Base-by-base conservation (phyloP, 1,140 invertebrate species). In the Eriocheir sinensis region DNA sequence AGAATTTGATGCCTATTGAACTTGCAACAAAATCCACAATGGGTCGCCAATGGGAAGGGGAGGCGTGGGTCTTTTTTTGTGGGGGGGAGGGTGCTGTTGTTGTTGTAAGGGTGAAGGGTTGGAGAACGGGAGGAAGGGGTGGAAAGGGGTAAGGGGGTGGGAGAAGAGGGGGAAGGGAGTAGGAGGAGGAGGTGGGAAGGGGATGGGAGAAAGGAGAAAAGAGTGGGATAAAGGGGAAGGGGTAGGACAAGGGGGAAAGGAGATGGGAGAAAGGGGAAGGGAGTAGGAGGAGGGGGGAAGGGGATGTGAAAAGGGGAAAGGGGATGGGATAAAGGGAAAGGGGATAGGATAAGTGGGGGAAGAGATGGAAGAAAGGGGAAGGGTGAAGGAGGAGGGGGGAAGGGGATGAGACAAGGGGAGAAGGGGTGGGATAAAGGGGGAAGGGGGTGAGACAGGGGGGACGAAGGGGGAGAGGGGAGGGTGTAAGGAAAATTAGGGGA, bases 1-100 rank as follows among this genome's bases (percentile, higher is more conserved):
- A 41, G 93, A 91, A 91, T 91, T 94, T 94, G 93, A 94, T 94
- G 93, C 79, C 53, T 94, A 94, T 94, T 94, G 93, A 94, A 81
- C 89, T 80, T 94, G 93, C 88, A 94, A 94, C 93, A 94, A 94
- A 94, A 89, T 94, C 88, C 41, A 94, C 93, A 94, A 91, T 94
- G 93, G 89, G 36, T 83, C 38, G 40, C 40, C 44, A 44, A 36
- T 34, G 79, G 88, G 27, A 38, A 38, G 34, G 30, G 32, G 4
- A 32, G 79, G 90, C 60, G 8, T 53, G 72, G 36, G 8, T 81
- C n/a, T 85, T 36, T 86, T 44, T 60, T 53, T 60, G n/a, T 91
- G 17, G 32, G 38, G 3, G 85, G 30, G 30, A 27, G 32, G 27
- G 17, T 53, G 53, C 40, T 91, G 48, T 91, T 91, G 17, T 91